Percentiles rank a stretch among this genome's conserved stretches.
Conservation (phyloP, 2,113 vertebrate species). For the Stomatorhinus ivindoensis region DNA sequence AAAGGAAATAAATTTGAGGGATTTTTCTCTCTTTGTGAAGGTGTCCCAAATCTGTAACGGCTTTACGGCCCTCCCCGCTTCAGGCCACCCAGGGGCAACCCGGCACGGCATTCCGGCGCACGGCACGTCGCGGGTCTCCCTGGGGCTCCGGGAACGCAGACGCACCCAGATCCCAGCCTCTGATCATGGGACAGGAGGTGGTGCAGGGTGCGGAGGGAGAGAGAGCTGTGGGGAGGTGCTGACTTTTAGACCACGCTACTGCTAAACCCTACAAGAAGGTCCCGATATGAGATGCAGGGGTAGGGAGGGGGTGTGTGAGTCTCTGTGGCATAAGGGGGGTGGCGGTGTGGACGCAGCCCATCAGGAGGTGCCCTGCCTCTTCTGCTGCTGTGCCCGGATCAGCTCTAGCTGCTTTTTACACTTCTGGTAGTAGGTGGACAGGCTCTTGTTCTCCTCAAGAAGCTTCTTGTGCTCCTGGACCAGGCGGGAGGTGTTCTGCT, state of each 20-base stretch:
- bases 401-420: constrained; percentile 98
- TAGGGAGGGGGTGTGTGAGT: constrained; percentile 19
- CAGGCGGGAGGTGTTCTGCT: constrained; percentile 97
- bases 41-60: neutral
- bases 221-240: constrained; percentile 51
- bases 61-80: neutral
- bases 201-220: neutral
- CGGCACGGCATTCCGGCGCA: constrained; percentile 42
- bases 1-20: neutral
- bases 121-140: constrained; percentile 41
- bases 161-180: neutral
- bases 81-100: neutral
- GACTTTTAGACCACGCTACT: constrained; percentile 59
- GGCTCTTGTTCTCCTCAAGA: constrained; percentile 97
- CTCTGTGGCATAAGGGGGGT: constrained; percentile 54
- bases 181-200: neutral
- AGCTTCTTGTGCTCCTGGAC: constrained; percentile 99
- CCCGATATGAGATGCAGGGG: constrained; percentile 39
- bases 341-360: constrained; percentile 39
- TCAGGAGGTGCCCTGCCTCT: constrained; percentile 96
- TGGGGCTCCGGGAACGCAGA: neutral
- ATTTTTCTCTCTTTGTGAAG: neutral
- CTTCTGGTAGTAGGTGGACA: constrained; percentile 95
- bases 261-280: constrained; percentile 60
- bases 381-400: constrained; percentile 96